Evolutionary conservation across 2,113 vertebrate genomes (phyloP), one percentile per base, ranked within the genome.

Genomic region (Alaudala cheleensis): DNA sequence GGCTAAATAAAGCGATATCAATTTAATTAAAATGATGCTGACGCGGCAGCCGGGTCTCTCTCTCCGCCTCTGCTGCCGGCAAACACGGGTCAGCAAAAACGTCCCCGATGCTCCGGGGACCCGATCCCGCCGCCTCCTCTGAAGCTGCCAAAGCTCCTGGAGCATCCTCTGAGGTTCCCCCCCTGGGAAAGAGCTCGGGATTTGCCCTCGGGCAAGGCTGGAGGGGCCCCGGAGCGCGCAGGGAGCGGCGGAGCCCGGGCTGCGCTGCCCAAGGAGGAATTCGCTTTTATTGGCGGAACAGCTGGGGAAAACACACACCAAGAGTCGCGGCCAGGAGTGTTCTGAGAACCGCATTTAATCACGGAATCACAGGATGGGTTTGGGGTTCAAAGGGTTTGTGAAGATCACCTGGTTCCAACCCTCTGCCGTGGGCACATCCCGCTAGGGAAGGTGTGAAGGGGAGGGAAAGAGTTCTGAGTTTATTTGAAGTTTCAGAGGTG

Each of bases 21-120:
- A 88, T 47, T 71, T 92, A 85, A 95, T 97, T 96, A 95, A 95
- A 95, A 93, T 11, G 69, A 57, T 90, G 91, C 94, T 94, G 94
- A 94, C 6, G 21, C 21, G 2, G 91, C 84, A 92, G 82, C 86
- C 31, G 24, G 24, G 76, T 37, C 24, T 93, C 83, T 77, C 71
- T 45, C 57, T 62, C 29, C 26, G 3, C 88, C 45, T 4, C 69
- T 4, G 82, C 31, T 79, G 88, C 83, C 13, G 25, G 67, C 81
- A 57, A 81, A 93, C 84, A 26, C 17, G 5, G 64, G 53, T 88
- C 64, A 56, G 86, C 56, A 88, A 77, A 88, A 88, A 21, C 5
- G 0, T 28, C 79, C 39, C 6, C 61, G 26, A 6, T 3, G 71
- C 81, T 70, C 39, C 37, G 9, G 64, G 78, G 91, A 71, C 5